phyloP scores from a whole-genome alignment of 2,888 invertebrate genomes.

The Meta bourneti region DNA sequence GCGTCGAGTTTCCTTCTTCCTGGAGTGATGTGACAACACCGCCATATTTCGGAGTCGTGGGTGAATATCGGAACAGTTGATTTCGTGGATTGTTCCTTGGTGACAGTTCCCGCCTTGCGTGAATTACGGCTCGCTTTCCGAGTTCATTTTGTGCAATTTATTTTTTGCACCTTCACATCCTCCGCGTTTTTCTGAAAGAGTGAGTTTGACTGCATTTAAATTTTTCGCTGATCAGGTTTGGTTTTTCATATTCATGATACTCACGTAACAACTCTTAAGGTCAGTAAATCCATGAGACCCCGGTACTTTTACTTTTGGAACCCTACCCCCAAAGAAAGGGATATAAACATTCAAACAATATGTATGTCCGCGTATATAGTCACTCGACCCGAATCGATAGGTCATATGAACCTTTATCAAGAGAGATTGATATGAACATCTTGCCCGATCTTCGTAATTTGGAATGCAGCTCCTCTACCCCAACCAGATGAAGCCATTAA shows the following conservation, averaged over 20 bases:
- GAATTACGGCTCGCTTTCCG: neutral
- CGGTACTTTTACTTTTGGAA: neutral
- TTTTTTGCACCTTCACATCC: neutral
- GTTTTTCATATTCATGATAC: too few species aligned
- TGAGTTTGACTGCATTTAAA: neutral
- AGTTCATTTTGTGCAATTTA: neutral
- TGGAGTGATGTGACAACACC: neutral
- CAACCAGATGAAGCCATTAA: too few species aligned
- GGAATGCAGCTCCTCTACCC: too few species aligned
- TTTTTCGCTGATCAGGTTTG: too few species aligned
- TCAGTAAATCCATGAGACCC: neutral
- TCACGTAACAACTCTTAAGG: too few species aligned
- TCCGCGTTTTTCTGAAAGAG: neutral
- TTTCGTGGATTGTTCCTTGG: slow-evolving; percentile 7
- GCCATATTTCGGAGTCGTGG: neutral
- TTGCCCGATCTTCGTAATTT: too few species aligned
- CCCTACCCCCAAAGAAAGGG: neutral
- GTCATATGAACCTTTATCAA: too few species aligned
- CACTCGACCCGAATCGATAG: too few species aligned
- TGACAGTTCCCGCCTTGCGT: neutral
- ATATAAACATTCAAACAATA: too few species aligned
- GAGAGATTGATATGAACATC: too few species aligned
- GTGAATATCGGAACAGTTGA: neutral
- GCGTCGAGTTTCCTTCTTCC: neutral
- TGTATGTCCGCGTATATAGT: too few species aligned